Base-by-base conservation (phyloP, 1,140 invertebrate genomes). In the Drosophila rhopaloa region DNA sequence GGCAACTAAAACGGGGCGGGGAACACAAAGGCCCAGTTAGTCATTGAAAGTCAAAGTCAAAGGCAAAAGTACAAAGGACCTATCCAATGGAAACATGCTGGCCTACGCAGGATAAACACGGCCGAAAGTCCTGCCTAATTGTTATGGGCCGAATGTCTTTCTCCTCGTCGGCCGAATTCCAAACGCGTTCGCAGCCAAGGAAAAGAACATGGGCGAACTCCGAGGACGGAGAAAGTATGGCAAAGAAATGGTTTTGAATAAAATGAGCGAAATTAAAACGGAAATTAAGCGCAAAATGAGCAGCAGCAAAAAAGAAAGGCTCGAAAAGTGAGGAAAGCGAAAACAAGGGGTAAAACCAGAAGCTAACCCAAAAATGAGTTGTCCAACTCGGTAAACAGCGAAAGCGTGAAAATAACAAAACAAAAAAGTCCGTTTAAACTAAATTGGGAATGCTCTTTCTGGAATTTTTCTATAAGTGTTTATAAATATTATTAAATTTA, bases 211-310 rank as follows among this genome's bases (percentile, higher is more conserved):
- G 59, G 62, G 47, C 41, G 50, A 67, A 72, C 51, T 35, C 29
- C 48, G 9, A 68, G 63, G 47, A 35, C 37, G 29, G 16, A 19
- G 60, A 80, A 54, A 54, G 38, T 54, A 32, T 11, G 47, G 48
- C 76, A 40, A 55, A 48, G 48, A 79, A 83, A 80, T 67, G 72
- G 81, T 84, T 84, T 84, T 84, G 81, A 85, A 84, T 84, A 85
- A 85, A 84, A 60, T 55, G 73, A 63, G 75, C 61, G 54, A 77
- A 84, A 84, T 84, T 85, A 84, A 77, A 77, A 77, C 81, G 81
- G 81, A 84, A 84, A 84, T 80, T 80, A 84, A 72, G 81, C 81
- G 76, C 76, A 72, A 83, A 83, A 84, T 83, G 65, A 79, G 76
- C 67, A 73, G 56, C 37, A 46, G 51, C 41, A 43, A 43, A n/a